Percentiles rank a stretch among this genome's conserved stretches.
Evolutionary conservation across 2,113 vertebrate genomes (phyloP).

Genomic region (Megalops atlanticus): DNA sequence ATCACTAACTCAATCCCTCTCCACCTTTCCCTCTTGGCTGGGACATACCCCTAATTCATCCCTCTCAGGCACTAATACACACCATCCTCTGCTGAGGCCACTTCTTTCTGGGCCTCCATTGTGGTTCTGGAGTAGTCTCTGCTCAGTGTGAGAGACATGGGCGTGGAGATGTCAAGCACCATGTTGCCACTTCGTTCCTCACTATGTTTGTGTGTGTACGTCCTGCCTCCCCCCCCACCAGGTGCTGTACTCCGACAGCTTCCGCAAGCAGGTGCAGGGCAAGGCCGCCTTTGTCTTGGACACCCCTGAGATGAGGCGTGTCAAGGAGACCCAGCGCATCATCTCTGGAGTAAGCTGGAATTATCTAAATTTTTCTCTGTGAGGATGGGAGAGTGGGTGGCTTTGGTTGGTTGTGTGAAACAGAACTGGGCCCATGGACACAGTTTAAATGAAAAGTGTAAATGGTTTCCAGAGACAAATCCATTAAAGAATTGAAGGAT

Average conservation of each 20-base stretch:
- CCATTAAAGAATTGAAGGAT: no score
- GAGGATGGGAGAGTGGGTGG: not conserved
- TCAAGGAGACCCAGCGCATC: slow-evolving; percentile 87
- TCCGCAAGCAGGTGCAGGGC: slow-evolving; percentile 96
- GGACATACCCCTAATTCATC: slow-evolving; percentile 60
- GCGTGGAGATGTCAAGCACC: not conserved
- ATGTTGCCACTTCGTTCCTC: not conserved
- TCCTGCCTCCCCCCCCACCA: slow-evolving; percentile 45
- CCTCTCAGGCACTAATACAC: slow-evolving; percentile 48
- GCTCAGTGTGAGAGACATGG: not conserved
- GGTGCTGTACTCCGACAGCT: slow-evolving; percentile 96
- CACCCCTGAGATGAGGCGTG: slow-evolving; percentile 94
- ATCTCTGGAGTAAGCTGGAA: slow-evolving; percentile 86
- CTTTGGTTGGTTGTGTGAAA: not conserved
- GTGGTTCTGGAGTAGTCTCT: not conserved
- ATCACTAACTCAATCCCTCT: not conserved
- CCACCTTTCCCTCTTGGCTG: not conserved
- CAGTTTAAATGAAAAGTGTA: no score
- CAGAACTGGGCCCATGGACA: not conserved
- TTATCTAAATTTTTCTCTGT: not conserved
- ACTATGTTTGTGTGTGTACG: not conserved
- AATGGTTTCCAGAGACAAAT: no score
- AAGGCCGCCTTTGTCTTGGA: slow-evolving; percentile 92
- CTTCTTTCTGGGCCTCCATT: not conserved
- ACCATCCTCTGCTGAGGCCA: slow-evolving; percentile 12